A percentile compares a stretch with the other conserved stretches of the same genome.
Conservation (phyloP, 1,140 invertebrate species). For the Octopus bimaculoides region DNA sequence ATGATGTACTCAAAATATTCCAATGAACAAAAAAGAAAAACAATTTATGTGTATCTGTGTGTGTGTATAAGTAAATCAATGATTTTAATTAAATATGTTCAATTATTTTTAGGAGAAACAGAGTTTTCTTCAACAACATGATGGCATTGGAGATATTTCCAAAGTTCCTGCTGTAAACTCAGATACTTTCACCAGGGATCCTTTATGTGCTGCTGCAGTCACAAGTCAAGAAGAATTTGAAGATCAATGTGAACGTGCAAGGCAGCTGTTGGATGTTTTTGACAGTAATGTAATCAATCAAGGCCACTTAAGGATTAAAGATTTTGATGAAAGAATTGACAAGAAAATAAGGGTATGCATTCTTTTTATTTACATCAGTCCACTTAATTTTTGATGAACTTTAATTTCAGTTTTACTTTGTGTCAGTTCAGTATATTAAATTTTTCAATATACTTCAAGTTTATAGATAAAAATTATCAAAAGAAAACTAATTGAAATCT, state of each 20-base stretch:
- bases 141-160: slow-evolving; percentile 26
- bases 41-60: too few species aligned
- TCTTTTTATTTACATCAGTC: too few species aligned
- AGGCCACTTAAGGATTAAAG: slow-evolving; percentile 31
- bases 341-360: slow-evolving; percentile 21
- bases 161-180: slow-evolving; percentile 21
- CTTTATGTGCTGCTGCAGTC: not conserved
- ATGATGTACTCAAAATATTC: too few species aligned
- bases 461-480: too few species aligned
- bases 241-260: slow-evolving; percentile 28
- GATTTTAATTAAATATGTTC: not conserved
- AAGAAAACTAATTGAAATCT: too few species aligned
- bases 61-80: too few species aligned
- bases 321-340: slow-evolving; percentile 29
- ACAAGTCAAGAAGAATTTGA: slow-evolving; percentile 32
- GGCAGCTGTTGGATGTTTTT: slow-evolving; percentile 36
- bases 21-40: too few species aligned
- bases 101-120: slow-evolving; percentile 25
- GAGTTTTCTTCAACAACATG: slow-evolving; percentile 14
- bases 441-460: not conserved
- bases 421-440: too few species aligned
- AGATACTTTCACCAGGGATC: not conserved
- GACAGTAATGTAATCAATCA: slow-evolving; percentile 38
- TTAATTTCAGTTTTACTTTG: too few species aligned
- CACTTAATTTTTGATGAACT: too few species aligned